A percentile compares a stretch with the other conserved stretches of the same genome.
Conservation (phyloP, 2,888 invertebrate species). For the Cosmia pyralina region DNA sequence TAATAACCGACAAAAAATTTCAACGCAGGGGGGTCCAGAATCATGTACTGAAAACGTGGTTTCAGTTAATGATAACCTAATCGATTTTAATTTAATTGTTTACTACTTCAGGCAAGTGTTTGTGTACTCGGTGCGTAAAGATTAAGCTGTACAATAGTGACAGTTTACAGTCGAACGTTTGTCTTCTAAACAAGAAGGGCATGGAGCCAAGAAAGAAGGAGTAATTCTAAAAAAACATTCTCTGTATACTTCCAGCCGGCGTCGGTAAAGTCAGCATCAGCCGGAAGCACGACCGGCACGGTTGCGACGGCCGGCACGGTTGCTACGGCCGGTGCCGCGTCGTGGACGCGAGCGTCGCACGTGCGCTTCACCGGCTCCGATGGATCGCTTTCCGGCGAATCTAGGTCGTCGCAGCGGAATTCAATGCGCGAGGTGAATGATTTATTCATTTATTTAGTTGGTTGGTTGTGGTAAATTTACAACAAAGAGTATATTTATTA, state of each 20-base stretch:
- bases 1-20: too few relatives aligned
- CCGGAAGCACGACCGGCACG: conserved; percentile 80
- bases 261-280: conserved; percentile 83
- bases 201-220: neutral
- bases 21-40: too few relatives aligned
- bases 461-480: neutral
- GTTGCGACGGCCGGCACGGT: conserved; percentile 75
- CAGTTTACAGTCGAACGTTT: neutral
- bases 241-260: conserved; percentile 70
- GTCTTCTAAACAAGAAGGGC: too few relatives aligned
- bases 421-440: conserved; percentile 70
- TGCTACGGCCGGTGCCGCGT: conserved; percentile 68
- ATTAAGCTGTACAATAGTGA: neutral
- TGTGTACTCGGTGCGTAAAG: too few relatives aligned
- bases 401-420: conserved; percentile 89
- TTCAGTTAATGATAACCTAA: too few relatives aligned
- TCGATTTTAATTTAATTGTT: too few relatives aligned
- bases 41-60: too few relatives aligned
- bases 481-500: neutral
- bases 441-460: conserved; percentile 7
- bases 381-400: conserved; percentile 92
- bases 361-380: conserved; percentile 81
- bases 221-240: neutral
- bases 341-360: conserved; percentile 75
- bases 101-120: too few relatives aligned